Conservation (phyloP, 2,888 invertebrate species). For the Drosophila borealis region DNA sequence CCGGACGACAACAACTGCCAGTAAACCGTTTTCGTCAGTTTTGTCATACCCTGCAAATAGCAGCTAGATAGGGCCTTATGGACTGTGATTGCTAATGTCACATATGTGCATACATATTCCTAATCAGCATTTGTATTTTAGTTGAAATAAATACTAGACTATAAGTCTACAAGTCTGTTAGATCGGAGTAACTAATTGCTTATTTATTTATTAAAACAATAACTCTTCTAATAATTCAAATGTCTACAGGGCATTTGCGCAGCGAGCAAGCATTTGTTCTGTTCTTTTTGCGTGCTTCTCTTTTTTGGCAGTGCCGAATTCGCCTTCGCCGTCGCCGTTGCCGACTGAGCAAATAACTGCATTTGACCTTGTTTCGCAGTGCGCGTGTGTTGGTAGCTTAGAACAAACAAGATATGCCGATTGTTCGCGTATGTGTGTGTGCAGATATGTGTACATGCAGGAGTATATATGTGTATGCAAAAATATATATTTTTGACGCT, state of each 20-base stretch:
- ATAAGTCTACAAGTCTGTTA: too few relatives aligned
- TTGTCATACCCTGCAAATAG: conserved; percentile 31
- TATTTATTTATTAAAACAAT: background rate
- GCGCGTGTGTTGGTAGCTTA: conserved; percentile 66
- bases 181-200: background rate
- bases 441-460: conserved; percentile 27
- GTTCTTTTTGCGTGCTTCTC: conserved; percentile 19
- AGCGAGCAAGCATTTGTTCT: background rate
- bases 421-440: conserved; percentile 5
- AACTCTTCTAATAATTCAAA: background rate
- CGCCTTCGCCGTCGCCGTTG: conserved; percentile 23
- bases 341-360: conserved; percentile 74
- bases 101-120: background rate
- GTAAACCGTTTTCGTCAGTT: conserved; percentile 34
- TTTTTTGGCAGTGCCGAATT: conserved; percentile 45
- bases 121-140: background rate
- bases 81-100: background rate
- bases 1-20: conserved; percentile 45
- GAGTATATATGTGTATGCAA: conserved; percentile 13
- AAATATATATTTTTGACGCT: conserved; percentile 49
- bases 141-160: background rate
- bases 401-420: conserved; percentile 75
- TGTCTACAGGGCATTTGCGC: conserved; percentile 17
- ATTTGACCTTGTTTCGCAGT: conserved; percentile 77
- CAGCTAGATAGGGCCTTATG: conserved; percentile 8